These are phyloP conservation scores for Anableps anableps DNA, from an alignment of 2,797 vertebrate genomes.

Conservation along the genomic window DNA sequence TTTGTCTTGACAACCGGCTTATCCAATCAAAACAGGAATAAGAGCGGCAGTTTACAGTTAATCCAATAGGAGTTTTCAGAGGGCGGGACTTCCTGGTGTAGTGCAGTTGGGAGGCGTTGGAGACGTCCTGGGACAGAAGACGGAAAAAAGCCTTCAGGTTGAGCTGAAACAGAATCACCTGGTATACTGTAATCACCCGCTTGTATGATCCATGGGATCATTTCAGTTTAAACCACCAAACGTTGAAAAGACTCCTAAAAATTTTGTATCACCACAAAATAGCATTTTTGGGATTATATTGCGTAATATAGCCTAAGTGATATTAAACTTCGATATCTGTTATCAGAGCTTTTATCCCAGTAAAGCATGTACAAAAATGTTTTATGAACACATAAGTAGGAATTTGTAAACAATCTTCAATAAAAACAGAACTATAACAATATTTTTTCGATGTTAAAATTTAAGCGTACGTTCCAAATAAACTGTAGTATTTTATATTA, in stretches of 20 bases:
- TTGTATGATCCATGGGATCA: neutral
- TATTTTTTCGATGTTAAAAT: too few relatives aligned
- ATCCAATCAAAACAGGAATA: conserved; percentile 57
- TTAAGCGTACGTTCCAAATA: too few relatives aligned
- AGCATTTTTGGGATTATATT: neutral
- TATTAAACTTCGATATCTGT: neutral
- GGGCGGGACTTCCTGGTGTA: conserved; percentile 80
- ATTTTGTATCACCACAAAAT: neutral
- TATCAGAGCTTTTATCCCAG: neutral
- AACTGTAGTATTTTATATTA: neutral
- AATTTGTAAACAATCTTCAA: neutral
- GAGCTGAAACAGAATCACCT: conserved; percentile 63
- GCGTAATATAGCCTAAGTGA: neutral
- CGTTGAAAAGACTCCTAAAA: neutral
- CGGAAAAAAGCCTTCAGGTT: conserved; percentile 27
- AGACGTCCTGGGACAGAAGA: conserved; percentile 60
- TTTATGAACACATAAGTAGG: neutral
- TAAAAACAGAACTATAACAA: neutral
- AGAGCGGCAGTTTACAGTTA: neutral
- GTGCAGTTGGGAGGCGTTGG: conserved; percentile 41
- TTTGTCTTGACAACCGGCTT: conserved; percentile 34
- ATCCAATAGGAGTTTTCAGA: conserved; percentile 56
- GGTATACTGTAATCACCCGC: neutral
- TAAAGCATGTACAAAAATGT: neutral
- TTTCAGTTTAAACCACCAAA: neutral